Percentiles rank a stretch among this genome's conserved stretches.
These are phyloP conservation scores for Eilema depressum DNA, from an alignment of 2,888 invertebrate species.

Conservation along the genomic window DNA sequence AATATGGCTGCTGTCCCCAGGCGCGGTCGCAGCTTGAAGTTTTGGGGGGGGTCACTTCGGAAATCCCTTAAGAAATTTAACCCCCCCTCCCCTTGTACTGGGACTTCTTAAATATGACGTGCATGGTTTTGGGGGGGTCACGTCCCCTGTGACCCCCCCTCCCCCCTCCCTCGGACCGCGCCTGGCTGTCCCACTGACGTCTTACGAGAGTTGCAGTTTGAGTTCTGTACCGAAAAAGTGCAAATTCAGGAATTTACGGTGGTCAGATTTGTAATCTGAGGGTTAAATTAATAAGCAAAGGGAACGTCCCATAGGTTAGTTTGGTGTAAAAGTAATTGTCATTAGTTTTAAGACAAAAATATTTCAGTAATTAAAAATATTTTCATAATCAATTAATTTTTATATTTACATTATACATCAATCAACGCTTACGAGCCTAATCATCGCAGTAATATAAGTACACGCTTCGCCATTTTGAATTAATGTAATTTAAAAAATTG, in stretches of 20 bases:
- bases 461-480: constrained; percentile 56
- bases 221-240: not conserved
- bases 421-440: constrained; percentile 30
- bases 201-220: too few species aligned
- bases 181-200: too few species aligned
- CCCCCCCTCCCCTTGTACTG: too few species aligned
- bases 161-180: too few species aligned
- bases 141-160: too few species aligned
- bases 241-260: not conserved
- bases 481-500: constrained; percentile 49
- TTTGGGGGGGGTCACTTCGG: too few species aligned
- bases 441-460: constrained; percentile 34
- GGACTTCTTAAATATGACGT: too few species aligned
- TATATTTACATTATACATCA: constrained; percentile 34
- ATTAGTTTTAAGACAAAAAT: constrained; percentile 19
- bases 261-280: not conserved
- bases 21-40: too few species aligned
- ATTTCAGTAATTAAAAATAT: constrained; percentile 37
- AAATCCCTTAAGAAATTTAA: too few species aligned
- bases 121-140: too few species aligned
- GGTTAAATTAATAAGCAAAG: not conserved
- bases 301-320: constrained; percentile 19
- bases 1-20: too few species aligned
- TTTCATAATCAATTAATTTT: constrained; percentile 42
- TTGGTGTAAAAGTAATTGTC: not conserved